Evolutionary conservation across 2,797 vertebrate genomes (phyloP).

Genomic region (Mareca penelope): DNA sequence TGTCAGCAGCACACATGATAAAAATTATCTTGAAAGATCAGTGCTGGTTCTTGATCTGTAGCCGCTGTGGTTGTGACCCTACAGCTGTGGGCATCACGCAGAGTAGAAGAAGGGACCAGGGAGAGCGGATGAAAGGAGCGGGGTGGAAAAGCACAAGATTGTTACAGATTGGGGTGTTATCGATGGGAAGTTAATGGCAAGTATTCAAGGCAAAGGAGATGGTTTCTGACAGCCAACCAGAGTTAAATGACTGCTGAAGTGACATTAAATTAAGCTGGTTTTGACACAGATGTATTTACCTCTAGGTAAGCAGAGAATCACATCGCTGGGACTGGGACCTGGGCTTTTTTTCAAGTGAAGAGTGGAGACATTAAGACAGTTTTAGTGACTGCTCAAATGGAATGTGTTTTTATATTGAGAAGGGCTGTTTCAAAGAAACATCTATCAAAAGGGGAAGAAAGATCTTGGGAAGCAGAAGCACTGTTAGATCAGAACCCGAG

Average conservation of each 20-base stretch:
- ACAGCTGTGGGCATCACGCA: fast-evolving
- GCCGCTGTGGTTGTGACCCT: background rate
- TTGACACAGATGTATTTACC: conserved; percentile 40
- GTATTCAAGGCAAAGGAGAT: background rate
- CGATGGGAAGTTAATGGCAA: background rate
- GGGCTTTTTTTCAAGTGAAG: conserved; percentile 9
- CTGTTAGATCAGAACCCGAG: background rate
- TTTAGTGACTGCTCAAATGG: conserved; percentile 48
- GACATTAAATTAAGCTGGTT: conserved; percentile 3
- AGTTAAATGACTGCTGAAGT: conserved; percentile 24
- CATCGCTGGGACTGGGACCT: background rate
- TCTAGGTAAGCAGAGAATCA: conserved; percentile 9
- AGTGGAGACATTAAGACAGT: conserved; percentile 8
- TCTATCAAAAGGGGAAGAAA: conserved; percentile 48
- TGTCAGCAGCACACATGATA: background rate
- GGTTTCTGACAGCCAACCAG: conserved; percentile 20
- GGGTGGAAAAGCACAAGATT: fast-evolving
- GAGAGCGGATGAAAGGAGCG: background rate
- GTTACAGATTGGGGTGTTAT: background rate
- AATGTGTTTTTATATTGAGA: conserved; percentile 47
- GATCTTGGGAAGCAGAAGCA: conserved; percentile 10
- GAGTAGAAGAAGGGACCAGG: background rate
- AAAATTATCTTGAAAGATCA: background rate
- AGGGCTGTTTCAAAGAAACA: conserved; percentile 42
- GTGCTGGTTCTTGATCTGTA: background rate